Percentiles rank a stretch among this genome's conserved stretches.
Conservation (phyloP, 1,140 invertebrate species). For the Drosophila orosa region DNA sequence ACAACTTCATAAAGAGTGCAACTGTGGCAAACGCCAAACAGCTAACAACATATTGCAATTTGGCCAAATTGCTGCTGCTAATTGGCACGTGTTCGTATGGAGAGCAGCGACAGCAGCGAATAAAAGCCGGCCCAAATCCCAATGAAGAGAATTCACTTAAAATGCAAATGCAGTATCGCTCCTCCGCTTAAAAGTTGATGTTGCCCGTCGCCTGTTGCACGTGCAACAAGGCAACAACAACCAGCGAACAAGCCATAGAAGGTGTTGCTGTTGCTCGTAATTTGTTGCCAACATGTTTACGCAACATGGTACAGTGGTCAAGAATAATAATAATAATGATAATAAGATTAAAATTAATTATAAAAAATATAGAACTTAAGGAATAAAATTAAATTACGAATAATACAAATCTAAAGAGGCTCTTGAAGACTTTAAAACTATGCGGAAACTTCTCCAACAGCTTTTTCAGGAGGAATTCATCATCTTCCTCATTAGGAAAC, state of each 20-base stretch:
- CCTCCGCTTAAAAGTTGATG: constrained; percentile 18
- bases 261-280: constrained; percentile 62
- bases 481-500: no score
- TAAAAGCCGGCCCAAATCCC: constrained; percentile 58
- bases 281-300: constrained; percentile 76
- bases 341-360: no score
- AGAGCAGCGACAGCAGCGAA: constrained; percentile 27
- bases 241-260: constrained; percentile 35
- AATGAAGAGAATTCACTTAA: constrained; percentile 82
- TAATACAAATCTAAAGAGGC: no score
- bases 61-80: constrained; percentile 78
- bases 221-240: constrained; percentile 33
- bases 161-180: constrained; percentile 66
- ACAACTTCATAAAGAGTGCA: constrained; percentile 75
- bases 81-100: constrained; percentile 68
- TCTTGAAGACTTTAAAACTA: no score
- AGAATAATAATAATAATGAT: neutral
- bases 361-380: neutral
- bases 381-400: neutral
- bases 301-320: constrained; percentile 34
- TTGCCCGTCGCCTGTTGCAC: constrained; percentile 35
- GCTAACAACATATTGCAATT: constrained; percentile 81
- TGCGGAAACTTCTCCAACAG: no score
- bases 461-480: no score
- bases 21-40: constrained; percentile 61